Percentiles rank a stretch among this genome's conserved stretches.
Evolutionary conservation across 1,140 invertebrate genomes (phyloP).

Genomic region (Sinonovacula constricta): DNA sequence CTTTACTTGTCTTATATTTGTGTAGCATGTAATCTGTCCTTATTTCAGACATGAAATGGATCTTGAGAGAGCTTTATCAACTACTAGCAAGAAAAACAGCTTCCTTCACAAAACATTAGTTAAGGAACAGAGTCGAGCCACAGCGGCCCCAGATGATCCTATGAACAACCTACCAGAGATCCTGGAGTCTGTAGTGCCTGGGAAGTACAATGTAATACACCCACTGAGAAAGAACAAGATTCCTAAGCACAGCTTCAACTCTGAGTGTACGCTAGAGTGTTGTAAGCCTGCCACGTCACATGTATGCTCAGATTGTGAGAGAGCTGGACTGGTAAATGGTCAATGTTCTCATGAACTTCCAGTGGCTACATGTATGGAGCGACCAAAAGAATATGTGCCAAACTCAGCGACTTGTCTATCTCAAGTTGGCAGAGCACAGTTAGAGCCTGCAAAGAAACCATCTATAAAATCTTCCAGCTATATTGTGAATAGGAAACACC

Average conservation of each 20-base stretch:
- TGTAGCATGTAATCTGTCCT: not conserved
- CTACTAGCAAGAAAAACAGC: conserved; percentile 49
- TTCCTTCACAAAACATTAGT: conserved; percentile 51
- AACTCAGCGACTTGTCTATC: too few species aligned
- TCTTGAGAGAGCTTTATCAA: conserved; percentile 63
- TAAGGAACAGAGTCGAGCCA: conserved; percentile 18
- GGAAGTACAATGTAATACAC: not conserved
- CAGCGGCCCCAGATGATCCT: conserved; percentile 53
- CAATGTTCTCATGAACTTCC: not conserved
- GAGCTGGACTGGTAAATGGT: not conserved
- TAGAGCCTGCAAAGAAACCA: conserved; percentile 4
- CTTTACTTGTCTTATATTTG: not conserved
- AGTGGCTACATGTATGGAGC: conserved; percentile 29
- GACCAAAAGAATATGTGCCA: conserved; percentile 32
- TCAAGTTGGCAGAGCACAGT: too few species aligned
- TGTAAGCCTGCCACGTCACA: not conserved
- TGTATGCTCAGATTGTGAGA: conserved; percentile 15
- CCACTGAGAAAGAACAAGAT: conserved; percentile 11
- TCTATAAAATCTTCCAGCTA: conserved; percentile 9
- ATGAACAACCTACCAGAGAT: conserved; percentile 67
- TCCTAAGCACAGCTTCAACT: conserved; percentile 1
- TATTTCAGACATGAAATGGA: conserved; percentile 66
- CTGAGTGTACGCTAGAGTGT: conserved; percentile 42
- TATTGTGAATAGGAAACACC: conserved; percentile 1
- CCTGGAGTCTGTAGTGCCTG: conserved; percentile 35